Evolutionary conservation across 2,113 vertebrate species (phyloP), one percentile per base, ranked within the genome.

Genomic region (Puffinus mauretanicus): DNA sequence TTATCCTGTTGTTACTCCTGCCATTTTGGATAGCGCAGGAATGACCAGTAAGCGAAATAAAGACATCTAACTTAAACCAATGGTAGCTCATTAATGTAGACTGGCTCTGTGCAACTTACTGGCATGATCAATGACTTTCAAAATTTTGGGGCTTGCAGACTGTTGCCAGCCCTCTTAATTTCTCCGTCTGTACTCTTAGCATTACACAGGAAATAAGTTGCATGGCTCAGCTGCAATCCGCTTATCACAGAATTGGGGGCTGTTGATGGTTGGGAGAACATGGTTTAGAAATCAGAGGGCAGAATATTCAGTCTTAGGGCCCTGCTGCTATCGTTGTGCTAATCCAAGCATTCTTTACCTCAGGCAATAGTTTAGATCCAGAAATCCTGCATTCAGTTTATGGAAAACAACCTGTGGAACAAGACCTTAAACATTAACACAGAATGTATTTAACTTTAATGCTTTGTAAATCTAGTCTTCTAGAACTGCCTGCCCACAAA

Each of bases 171-270:
- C 42, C 32, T 46, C 60, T 67, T 66, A 47, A 22, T 34, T 70
- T 71, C 32, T 44, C 40, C 16, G 7, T 36, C 26, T 60, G n/a
- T 46, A 27, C 20, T 61, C n/a, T 15, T 26, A 57, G 47, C 58
- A 16, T 66, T 72, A 20, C 32, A 38, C 11, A 36, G 71, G 40
- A 61, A n/a, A 22, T 72, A 13, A n/a, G 34, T 21, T 71, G 27
- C 38, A 29, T 0, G 1, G 32, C 66, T 70, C 38, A 73, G n/a
- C n/a, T 2, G 1, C 26, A 42, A 5, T 57, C 36, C 3, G 4
- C 11, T 70, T 58, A 17, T 29, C 36, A 25, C 26, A 49, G 46
- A 76, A 34, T 0, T 30, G 51, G 34, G 38, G 34, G 32, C 30
- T 71, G 10, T 26, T 76, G 38, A 57, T 54, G 26, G 19, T 16